Percentiles rank a stretch among this genome's conserved stretches.
Conservation (phyloP, 2,888 invertebrate genomes). For the Odontocolon sp. region DNA sequence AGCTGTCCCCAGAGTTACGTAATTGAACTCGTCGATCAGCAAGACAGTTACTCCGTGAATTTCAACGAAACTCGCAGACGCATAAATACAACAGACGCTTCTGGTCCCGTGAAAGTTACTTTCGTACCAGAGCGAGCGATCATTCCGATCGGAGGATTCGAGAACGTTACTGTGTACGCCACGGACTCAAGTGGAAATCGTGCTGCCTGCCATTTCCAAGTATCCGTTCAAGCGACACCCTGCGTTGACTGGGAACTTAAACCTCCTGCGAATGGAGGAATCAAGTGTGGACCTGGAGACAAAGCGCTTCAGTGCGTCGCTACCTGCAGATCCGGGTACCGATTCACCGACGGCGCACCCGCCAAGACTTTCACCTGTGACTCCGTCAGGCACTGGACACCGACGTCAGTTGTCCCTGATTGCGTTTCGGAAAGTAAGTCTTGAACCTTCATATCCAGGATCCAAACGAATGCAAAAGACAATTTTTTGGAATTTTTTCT, state of each 20-base stretch:
- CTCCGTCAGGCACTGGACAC: conserved; percentile 91
- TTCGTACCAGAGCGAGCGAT: conserved; percentile 90
- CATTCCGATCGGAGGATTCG: conserved; percentile 92
- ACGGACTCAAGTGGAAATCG: conserved; percentile 93
- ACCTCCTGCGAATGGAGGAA: conserved; percentile 93
- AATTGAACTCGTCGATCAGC: conserved; percentile 93
- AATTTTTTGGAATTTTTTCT: conserved; percentile 25
- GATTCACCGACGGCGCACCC: conserved; percentile 95
- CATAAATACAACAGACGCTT: conserved; percentile 93
- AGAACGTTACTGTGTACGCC: conserved; percentile 95
- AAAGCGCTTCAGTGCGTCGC: conserved; percentile 93
- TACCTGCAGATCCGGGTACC: conserved; percentile 92
- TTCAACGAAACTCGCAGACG: conserved; percentile 94
- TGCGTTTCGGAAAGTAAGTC: conserved; percentile 91
- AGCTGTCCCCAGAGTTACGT: conserved; percentile 97
- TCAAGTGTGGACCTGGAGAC: conserved; percentile 93
- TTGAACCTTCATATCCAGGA: conserved; percentile 72
- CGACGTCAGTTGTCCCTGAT: conserved; percentile 94
- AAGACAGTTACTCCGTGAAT: conserved; percentile 94
- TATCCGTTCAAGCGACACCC: conserved; percentile 94
- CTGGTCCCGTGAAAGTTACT: conserved; percentile 92
- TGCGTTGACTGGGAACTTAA: conserved; percentile 97
- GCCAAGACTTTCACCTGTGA: conserved; percentile 94
- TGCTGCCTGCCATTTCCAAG: conserved; percentile 96
- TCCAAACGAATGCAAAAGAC: not conserved